These are phyloP conservation scores for Magallana gigas DNA, from an alignment of 1,140 invertebrate species.

Conservation along the genomic window DNA sequence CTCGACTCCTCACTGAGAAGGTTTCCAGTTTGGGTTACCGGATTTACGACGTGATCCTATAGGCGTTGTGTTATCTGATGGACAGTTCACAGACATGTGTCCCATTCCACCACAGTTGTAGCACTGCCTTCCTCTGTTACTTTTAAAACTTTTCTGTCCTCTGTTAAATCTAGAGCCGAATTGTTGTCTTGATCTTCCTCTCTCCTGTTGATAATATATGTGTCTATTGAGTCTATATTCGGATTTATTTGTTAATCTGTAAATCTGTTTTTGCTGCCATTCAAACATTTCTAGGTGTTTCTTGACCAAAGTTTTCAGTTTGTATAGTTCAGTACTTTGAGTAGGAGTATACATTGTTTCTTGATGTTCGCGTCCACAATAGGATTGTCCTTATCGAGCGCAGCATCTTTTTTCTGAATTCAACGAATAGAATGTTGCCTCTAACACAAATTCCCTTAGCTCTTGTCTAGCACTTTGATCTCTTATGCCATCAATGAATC, in stretches of 20 bases:
- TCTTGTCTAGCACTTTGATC: conserved; percentile 16
- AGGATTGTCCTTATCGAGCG: no score
- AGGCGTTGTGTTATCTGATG: background rate
- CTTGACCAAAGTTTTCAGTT: no score
- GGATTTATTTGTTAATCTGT: no score
- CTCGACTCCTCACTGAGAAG: conserved; percentile 31
- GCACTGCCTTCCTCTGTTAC: background rate
- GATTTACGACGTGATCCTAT: background rate
- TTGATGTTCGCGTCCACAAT: no score
- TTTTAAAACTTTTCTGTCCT: background rate
- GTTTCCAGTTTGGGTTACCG: conserved; percentile 16
- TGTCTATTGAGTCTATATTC: no score
- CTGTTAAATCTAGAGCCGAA: background rate
- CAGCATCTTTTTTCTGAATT: conserved; percentile 32
- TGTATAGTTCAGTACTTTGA: no score
- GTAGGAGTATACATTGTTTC: no score
- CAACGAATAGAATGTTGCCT: conserved; percentile 5
- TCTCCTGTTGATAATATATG: no score
- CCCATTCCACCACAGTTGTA: background rate
- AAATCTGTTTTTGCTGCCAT: no score
- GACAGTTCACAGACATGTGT: background rate
- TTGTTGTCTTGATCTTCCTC: conserved; percentile 5
- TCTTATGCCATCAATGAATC: conserved; percentile 36
- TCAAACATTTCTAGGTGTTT: no score
- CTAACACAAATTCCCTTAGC: conserved; percentile 17